Percentiles rank a stretch among this genome's conserved stretches.
These are phyloP conservation scores for Drosophila prostipennis DNA, from an alignment of 2,888 invertebrate species.

Conservation along the genomic window DNA sequence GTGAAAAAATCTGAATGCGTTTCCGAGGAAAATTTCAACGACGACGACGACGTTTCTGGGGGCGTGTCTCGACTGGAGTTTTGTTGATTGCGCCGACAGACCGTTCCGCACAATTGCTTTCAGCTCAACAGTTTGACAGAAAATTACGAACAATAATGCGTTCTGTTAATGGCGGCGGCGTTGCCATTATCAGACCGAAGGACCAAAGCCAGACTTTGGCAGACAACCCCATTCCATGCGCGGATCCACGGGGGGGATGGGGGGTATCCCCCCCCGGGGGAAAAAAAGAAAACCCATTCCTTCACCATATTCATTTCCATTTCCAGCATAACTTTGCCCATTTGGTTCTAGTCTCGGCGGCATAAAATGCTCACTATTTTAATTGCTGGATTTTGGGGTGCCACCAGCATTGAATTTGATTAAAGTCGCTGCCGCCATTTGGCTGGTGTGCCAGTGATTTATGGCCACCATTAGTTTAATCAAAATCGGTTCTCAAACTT, in stretches of 20 bases:
- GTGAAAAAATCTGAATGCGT: conserved; percentile 34
- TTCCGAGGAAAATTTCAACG: conserved; percentile 14
- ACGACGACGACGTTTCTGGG: conserved; percentile 32
- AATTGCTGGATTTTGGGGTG: conserved; percentile 35
- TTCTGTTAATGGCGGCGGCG: conserved; percentile 60
- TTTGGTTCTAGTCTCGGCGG: conserved; percentile 9
- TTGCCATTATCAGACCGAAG: conserved; percentile 42
- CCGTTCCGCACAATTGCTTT: conserved; percentile 38
- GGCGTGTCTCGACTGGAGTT: conserved; percentile 42
- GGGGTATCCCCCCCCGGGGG: no score
- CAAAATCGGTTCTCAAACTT: conserved; percentile 48
- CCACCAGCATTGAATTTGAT: conserved; percentile 55
- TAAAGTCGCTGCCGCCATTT: conserved; percentile 48
- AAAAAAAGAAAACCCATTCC: no score
- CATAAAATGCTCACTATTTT: conserved; percentile 37
- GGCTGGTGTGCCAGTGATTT: conserved; percentile 49
- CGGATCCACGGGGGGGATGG: no score
- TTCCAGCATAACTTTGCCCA: conserved; percentile 32
- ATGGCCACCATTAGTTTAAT: conserved; percentile 67
- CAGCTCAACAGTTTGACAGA: conserved; percentile 24
- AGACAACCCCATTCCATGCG: conserved; percentile 43
- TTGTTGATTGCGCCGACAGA: conserved; percentile 44
- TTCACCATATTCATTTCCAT: no score
- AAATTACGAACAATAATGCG: conserved; percentile 65
- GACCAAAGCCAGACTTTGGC: conserved; percentile 8